Conservation (phyloP, 2,797 vertebrate genomes). For the Pseudochromis fuscus region DNA sequence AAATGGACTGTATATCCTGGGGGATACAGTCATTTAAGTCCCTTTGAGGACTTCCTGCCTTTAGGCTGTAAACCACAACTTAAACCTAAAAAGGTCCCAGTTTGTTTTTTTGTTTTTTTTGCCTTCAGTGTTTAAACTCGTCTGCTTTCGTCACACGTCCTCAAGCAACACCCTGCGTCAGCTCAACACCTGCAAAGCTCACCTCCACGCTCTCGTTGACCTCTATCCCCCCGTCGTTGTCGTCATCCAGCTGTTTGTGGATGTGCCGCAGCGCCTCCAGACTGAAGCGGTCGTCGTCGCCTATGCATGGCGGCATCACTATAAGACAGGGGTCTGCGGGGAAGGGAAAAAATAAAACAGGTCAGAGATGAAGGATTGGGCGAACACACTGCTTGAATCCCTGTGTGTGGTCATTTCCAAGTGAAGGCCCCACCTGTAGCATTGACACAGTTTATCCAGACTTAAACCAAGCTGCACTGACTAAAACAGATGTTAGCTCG, state of each 20-base stretch:
- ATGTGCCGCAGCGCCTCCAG: conserved; percentile 96
- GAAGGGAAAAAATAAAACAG: not conserved
- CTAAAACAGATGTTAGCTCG: too few relatives aligned
- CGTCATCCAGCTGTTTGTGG: conserved; percentile 98
- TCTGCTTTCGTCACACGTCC: not conserved
- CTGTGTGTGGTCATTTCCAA: too few relatives aligned
- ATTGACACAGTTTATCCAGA: too few relatives aligned
- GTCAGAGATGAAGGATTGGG: conserved; percentile 5
- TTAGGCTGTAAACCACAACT: not conserved
- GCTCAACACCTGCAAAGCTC: conserved; percentile 36
- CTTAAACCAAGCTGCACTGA: too few relatives aligned
- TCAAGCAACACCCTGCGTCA: not conserved
- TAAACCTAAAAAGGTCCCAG: not conserved
- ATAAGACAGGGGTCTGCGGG: conserved; percentile 90
- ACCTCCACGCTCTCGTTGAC: conserved; percentile 99
- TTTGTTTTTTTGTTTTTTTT: too few relatives aligned
- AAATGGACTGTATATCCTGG: too few relatives aligned
- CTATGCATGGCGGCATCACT: conserved; percentile 92
- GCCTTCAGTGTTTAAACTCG: not conserved
- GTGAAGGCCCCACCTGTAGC: too few relatives aligned
- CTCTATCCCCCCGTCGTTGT: conserved; percentile 98
- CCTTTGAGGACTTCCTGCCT: not conserved
- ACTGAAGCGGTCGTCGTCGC: conserved; percentile 94
- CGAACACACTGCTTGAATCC: too few relatives aligned
- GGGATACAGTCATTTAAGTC: too few relatives aligned